Percentiles rank a stretch among this genome's conserved stretches.
Conservation (phyloP, 2,888 invertebrate genomes). For the Allolobophora icterica region DNA sequence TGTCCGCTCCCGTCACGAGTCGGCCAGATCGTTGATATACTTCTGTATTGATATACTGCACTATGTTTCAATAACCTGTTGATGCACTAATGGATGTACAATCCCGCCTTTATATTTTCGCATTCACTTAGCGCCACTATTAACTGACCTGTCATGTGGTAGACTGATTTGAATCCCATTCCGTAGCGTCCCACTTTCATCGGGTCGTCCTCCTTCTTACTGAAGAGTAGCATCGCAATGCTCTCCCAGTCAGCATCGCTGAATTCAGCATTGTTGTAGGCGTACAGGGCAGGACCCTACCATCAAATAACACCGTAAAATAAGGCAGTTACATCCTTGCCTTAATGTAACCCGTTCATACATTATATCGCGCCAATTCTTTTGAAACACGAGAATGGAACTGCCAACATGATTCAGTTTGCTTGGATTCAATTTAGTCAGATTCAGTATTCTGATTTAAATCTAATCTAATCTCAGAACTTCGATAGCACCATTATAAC, state of each 20-base stretch:
- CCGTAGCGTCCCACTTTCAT: constrained; percentile 59
- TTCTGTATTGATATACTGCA: no score
- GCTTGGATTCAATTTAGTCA: no score
- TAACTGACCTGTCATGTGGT: constrained; percentile 57
- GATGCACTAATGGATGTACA: no score
- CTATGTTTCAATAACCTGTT: no score
- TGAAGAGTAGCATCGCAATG: constrained; percentile 55
- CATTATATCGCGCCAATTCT: not conserved
- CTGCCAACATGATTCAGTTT: no score
- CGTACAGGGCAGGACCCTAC: constrained; percentile 57
- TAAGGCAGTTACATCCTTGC: not conserved
- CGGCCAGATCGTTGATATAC: no score
- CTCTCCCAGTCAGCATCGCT: constrained; percentile 55
- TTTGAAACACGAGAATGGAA: no score
- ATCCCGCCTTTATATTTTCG: no score
- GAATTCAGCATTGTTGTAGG: constrained; percentile 56
- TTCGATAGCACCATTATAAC: no score
- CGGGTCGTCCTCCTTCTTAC: constrained; percentile 53
- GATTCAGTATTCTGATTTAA: no score
- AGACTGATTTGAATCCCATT: constrained; percentile 61
- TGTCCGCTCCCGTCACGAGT: no score
- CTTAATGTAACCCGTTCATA: not conserved
- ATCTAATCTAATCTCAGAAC: no score
- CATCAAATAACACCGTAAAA: constrained; percentile 2
- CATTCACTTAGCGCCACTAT: not conserved